phyloP scores from a whole-genome alignment of 2,113 vertebrate species.

The Panurus biarmicus region DNA sequence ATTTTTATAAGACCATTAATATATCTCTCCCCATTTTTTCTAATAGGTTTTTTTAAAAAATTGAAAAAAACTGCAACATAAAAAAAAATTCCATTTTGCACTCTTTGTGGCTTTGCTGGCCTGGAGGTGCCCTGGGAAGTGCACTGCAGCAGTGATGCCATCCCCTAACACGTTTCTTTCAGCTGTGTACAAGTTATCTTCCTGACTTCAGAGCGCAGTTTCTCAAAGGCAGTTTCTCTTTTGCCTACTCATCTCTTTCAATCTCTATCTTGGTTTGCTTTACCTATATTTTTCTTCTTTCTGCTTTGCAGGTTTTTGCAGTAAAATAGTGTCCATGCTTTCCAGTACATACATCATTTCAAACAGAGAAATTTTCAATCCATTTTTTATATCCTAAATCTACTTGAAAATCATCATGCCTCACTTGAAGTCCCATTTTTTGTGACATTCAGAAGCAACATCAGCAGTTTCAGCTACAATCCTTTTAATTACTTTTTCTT shows the following conservation, averaged over 20 bases:
- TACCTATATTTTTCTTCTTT: not conserved
- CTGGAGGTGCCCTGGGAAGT: not conserved
- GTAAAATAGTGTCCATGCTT: not conserved
- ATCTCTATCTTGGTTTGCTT: not conserved
- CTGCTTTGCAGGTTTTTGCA: not conserved
- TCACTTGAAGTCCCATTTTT: not conserved
- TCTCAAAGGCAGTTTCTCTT: not conserved
- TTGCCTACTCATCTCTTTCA: not conserved
- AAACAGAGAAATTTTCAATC: not conserved
- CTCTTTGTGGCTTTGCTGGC: not conserved
- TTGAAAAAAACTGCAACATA: not conserved
- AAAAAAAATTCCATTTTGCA: not conserved
- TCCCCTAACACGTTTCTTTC: not conserved
- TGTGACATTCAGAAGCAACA: not conserved
- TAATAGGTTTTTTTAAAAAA: not conserved
- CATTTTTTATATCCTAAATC: not conserved
- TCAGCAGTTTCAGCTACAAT: not conserved
- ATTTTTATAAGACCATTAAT: not conserved
- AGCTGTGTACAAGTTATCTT: not conserved
- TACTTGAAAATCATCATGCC: not conserved
- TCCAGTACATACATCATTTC: not conserved
- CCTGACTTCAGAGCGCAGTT: not conserved
- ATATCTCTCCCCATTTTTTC: not conserved
- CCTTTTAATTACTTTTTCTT: slow-evolving; percentile 34
- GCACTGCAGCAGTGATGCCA: not conserved